Percentiles rank a stretch among this genome's conserved stretches.
These are phyloP conservation scores for Indri indri DNA, from an alignment of 2,113 vertebrate species.

Conservation along the genomic window DNA sequence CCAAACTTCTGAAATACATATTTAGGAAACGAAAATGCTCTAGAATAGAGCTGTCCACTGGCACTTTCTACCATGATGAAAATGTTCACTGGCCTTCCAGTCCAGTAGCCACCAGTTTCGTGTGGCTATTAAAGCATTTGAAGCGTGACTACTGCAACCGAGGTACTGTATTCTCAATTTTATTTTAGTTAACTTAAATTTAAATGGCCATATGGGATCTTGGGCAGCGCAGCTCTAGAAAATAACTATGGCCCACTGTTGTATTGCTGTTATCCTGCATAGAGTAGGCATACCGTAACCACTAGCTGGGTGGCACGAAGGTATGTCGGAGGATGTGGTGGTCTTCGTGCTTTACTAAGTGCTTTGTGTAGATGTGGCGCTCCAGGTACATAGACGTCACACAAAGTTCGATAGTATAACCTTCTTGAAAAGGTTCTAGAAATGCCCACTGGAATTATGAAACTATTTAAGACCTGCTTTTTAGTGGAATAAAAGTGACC, in stretches of 20 bases:
- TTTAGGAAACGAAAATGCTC: background rate
- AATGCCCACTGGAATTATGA: background rate
- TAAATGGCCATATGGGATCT: background rate
- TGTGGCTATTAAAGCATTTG: background rate
- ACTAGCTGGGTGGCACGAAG: rapidly evolving
- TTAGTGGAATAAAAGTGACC: background rate
- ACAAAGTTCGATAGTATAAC: background rate
- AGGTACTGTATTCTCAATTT: background rate
- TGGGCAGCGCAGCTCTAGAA: background rate
- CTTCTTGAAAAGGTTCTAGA: background rate
- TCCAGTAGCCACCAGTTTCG: rapidly evolving
- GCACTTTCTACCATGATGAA: background rate
- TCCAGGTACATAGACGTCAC: background rate
- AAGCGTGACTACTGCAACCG: background rate
- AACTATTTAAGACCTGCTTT: background rate
- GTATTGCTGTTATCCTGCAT: rapidly evolving
- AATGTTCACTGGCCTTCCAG: background rate
- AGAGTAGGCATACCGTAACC: background rate
- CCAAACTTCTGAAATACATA: background rate
- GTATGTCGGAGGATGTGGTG: rapidly evolving
- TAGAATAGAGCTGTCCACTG: background rate
- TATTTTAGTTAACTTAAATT: background rate
- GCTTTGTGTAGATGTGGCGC: background rate
- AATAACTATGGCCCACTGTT: background rate
- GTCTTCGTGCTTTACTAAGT: background rate